Evolutionary conservation across 30 jellyfish, hydroid and myxozoan species (phyloP).

Genomic region (Rhopilema esculentum): DNA sequence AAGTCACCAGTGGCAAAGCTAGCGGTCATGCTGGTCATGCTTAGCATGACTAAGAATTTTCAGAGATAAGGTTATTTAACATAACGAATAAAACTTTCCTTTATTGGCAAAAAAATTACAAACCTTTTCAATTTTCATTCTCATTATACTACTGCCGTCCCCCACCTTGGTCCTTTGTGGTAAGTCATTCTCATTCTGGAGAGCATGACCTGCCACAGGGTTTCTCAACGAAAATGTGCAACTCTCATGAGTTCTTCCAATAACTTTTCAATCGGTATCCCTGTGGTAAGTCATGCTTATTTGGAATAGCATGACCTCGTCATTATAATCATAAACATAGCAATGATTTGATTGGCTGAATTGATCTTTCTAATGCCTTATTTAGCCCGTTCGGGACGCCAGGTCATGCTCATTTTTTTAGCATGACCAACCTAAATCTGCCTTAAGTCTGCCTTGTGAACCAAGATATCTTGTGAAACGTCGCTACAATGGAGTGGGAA

Average conservation of each 20-base stretch:
- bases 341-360: neutral
- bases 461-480: neutral
- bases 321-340: neutral
- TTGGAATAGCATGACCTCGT: neutral
- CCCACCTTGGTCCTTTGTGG: neutral
- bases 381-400: too few species aligned
- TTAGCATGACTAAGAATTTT: constrained; percentile 12
- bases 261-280: too few species aligned
- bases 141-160: neutral
- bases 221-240: neutral
- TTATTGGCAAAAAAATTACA: neutral
- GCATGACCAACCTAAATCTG: too few species aligned
- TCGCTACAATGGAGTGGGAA: neutral
- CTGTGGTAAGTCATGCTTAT: neutral
- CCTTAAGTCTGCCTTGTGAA: neutral
- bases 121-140: neutral
- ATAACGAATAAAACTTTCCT: too few species aligned
- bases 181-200: too few species aligned
- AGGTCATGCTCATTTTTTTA: too few species aligned
- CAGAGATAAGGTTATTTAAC: neutral
- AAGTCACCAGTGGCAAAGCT: constrained; percentile 59
- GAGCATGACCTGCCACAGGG: neutral
- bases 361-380: neutral
- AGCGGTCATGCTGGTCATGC: constrained; percentile 33
- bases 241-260: too few species aligned